Evolutionary conservation across 2,797 vertebrate species (phyloP), one percentile per base, ranked within the genome.

Genomic region (Myoxocephalus aenaeus): DNA sequence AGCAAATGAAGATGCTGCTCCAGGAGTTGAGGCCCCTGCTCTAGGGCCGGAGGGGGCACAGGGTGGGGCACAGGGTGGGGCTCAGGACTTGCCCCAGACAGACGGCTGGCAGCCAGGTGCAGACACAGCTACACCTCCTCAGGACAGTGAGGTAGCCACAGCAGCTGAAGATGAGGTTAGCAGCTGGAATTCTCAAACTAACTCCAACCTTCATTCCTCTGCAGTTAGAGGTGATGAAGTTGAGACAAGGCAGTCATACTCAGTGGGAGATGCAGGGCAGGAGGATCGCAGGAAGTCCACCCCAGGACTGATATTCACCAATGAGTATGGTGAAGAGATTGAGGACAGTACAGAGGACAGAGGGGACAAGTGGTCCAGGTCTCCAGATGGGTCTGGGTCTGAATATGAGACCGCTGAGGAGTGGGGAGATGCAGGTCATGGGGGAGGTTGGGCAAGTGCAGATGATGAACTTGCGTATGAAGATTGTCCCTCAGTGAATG

Each of bases 391-490:
- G 9, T 95, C 93, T 70, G 96, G 92, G 51, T 89, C 90, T 46
- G 89, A 95, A 14, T 94, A 94, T 70, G 94, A 95, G 75, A 94
- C 92, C 0, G 93, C 92, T 65, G 95, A 95, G 68, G 95, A 96
- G 73, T 93, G 92, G 92, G 93, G 81, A 20, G 94, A 94, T 40
- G 82, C 74, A 7, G 89, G 85, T 68, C 92, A 90, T 15, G 91
- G 87, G 1, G 84, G 90, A 18, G 92, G 90, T 53, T 94, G 92
- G 92, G 76, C 72, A 1, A 93, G 87, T 69, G 88, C 90, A 5
- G 93, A 93, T 36, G 92, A 93, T 48, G 92, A 94, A 12, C 82
- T 85, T 10, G 87, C 73, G 22, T 53, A 65, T 66, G 81, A 80
- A 38, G 51, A 83, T 50, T 56, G 0, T 36, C 20, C 8, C 2